phyloP scores from a whole-genome alignment of 2,797 vertebrate genomes.

The Sebastes oblongus region DNA sequence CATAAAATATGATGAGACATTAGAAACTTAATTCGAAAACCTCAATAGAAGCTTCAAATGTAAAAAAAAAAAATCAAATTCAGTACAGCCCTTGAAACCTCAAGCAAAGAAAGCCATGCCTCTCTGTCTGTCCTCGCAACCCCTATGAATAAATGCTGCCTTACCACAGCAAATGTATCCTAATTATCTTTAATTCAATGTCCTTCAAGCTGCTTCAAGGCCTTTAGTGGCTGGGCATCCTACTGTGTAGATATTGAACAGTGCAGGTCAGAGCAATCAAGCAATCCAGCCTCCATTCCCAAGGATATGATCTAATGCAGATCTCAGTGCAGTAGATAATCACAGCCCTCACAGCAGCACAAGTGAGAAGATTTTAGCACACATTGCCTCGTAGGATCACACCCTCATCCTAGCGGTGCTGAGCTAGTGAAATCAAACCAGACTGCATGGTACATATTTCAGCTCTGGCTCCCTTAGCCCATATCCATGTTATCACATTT shows the following conservation, averaged over 20 bases:
- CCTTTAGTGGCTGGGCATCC: not conserved
- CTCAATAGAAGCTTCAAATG: not conserved
- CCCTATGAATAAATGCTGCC: conserved; percentile 32
- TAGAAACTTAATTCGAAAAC: not conserved
- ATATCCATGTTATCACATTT: not conserved
- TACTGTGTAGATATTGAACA: not conserved
- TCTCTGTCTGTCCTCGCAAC: conserved; percentile 5
- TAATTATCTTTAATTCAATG: conserved; percentile 38
- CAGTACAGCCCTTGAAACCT: not conserved
- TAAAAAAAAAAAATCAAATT: not conserved
- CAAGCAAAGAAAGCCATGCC: not conserved
- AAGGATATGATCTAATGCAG: conserved; percentile 15
- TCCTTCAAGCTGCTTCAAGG: conserved; percentile 14
- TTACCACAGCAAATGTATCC: conserved; percentile 19
- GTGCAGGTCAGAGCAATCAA: conserved; percentile 20
- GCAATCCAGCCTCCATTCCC: not conserved
- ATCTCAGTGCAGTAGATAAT: not conserved
- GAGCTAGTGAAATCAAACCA: conserved; percentile 4
- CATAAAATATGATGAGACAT: not conserved
- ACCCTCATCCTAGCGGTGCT: not conserved
- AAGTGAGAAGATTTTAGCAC: not conserved
- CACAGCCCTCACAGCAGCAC: not conserved
- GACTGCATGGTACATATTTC: not conserved
- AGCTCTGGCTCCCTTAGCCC: not conserved
- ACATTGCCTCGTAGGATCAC: not conserved